These are phyloP conservation scores for Hepsetus odoe DNA, from an alignment of 2,113 vertebrate species.

Conservation along the genomic window DNA sequence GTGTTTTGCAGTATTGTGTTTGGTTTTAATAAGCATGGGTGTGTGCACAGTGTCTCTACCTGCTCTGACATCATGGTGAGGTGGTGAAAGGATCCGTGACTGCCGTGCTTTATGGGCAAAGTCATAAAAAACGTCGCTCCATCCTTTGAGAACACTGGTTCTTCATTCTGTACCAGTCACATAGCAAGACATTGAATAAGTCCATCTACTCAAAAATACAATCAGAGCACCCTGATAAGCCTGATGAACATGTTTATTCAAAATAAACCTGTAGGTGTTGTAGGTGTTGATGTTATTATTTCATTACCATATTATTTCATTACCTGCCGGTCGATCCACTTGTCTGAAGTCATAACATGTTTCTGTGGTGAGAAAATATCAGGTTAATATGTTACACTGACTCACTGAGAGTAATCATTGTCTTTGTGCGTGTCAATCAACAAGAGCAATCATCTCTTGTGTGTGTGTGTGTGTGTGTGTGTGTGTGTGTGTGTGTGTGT, in stretches of 20 bases:
- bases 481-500: constrained; percentile 18
- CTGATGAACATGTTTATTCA: background rate
- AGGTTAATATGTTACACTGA: background rate
- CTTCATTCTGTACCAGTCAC: constrained; percentile 66
- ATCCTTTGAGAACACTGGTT: constrained; percentile 72
- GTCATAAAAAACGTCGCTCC: constrained; percentile 66
- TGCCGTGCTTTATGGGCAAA: constrained; percentile 62
- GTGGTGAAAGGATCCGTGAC: constrained; percentile 65
- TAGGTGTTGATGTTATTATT: no score
- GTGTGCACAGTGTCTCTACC: constrained; percentile 54
- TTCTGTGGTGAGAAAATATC: constrained; percentile 59
- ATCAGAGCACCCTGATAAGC: background rate
- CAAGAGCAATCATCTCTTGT: background rate
- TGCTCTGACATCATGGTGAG: constrained; percentile 71
- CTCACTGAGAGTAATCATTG: background rate
- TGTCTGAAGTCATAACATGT: constrained; percentile 72
- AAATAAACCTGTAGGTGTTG: no score
- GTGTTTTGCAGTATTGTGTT: background rate
- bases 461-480: background rate
- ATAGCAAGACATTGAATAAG: background rate
- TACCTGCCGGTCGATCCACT: constrained; percentile 74
- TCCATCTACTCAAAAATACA: background rate
- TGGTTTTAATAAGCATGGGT: background rate
- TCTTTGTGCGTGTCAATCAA: background rate
- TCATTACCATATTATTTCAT: constrained; percentile 26